These are phyloP conservation scores for Thalassarche chlororhynchos DNA, from an alignment of 2,113 vertebrate species.

Conservation along the genomic window DNA sequence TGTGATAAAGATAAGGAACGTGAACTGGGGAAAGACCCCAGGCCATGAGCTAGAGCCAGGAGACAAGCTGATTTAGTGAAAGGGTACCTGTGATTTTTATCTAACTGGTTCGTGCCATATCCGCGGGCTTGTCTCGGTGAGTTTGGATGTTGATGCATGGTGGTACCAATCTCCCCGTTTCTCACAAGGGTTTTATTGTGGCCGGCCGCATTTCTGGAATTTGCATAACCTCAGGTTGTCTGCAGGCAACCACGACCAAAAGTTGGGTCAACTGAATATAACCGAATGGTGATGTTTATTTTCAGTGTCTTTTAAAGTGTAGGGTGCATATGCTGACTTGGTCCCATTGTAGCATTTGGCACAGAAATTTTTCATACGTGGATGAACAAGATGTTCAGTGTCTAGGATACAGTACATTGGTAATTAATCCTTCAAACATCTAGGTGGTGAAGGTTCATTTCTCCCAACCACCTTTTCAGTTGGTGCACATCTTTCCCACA, in stretches of 20 bases:
- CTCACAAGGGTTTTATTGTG: neutral
- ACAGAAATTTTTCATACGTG: neutral
- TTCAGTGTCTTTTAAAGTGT: neutral
- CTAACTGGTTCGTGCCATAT: neutral
- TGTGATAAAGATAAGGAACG: neutral
- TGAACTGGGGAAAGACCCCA: neutral
- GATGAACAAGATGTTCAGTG: neutral
- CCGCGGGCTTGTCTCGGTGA: neutral
- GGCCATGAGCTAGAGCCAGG: neutral
- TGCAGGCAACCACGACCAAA: neutral
- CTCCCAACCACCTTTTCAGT: neutral
- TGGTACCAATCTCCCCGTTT: neutral
- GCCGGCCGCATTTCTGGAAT: neutral
- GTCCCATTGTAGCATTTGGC: neutral
- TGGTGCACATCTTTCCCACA: rapidly evolving
- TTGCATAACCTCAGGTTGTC: neutral
- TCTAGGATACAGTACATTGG: neutral
- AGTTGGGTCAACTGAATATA: neutral
- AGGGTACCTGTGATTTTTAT: neutral
- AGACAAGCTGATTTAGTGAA: neutral
- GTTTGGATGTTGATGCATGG: rapidly evolving
- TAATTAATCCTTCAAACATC: neutral
- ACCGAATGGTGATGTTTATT: neutral
- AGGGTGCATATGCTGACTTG: neutral
- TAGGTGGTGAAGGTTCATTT: neutral